phyloP scores from a whole-genome alignment of 92 coral and sea anemone genomes.

The Palythoa grandis region DNA sequence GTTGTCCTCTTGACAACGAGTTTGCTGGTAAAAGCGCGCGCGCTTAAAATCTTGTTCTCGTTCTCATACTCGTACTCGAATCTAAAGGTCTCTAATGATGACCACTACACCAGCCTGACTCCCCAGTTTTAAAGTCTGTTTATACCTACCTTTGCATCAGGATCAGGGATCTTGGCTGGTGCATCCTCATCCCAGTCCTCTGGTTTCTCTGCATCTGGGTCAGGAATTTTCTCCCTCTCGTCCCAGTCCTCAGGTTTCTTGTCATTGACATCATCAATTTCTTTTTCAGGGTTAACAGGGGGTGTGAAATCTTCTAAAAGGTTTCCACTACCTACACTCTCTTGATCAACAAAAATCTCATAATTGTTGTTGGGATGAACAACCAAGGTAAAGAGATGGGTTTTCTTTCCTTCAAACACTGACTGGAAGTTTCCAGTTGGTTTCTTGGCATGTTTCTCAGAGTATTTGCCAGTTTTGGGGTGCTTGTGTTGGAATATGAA shows the following conservation, averaged over 20 bases:
- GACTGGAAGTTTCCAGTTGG: constrained; percentile 97
- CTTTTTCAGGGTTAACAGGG: constrained; percentile 93
- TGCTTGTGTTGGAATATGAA: constrained; percentile 98
- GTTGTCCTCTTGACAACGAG: too few relatives aligned
- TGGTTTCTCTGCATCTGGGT: constrained; percentile 98
- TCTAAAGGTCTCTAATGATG: too few relatives aligned
- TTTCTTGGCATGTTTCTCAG: constrained; percentile 97
- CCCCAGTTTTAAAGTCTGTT: too few relatives aligned
- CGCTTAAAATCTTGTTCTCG: too few relatives aligned
- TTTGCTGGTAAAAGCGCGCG: too few relatives aligned
- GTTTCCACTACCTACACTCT: constrained; percentile 81
- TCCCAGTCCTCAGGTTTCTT: constrained; percentile 98
- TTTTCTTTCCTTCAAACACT: constrained; percentile 97
- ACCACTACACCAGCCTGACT: too few relatives aligned
- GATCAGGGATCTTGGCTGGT: constrained; percentile 89
- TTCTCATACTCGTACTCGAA: too few relatives aligned
- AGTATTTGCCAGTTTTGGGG: constrained; percentile 81
- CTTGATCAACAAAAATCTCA: constrained; percentile 92
- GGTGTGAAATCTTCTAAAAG: constrained; percentile 92
- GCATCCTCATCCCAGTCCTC: constrained; percentile 99
- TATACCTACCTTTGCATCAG: constrained; percentile 79
- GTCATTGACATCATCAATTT: constrained; percentile 92
- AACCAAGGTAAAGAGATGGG: constrained; percentile 89
- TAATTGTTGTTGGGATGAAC: constrained; percentile 85
- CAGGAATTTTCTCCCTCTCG: constrained; percentile 97